Base-by-base conservation (phyloP, 2,888 invertebrate genomes). In the Fragum sueziense region DNA sequence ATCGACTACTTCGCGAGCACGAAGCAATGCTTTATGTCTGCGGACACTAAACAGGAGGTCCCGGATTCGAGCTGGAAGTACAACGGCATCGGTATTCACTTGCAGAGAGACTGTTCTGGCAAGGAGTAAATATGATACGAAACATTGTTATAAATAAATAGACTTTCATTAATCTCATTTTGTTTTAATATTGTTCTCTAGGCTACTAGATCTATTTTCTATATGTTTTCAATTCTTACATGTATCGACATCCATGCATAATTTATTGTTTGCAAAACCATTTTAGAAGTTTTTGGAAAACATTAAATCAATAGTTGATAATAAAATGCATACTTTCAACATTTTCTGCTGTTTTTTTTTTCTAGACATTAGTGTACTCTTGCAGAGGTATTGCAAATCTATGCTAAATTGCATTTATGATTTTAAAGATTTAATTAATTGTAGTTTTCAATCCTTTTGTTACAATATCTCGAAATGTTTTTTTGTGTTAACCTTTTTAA, bases 81-180 rank as follows among this genome's bases (percentile, higher is more conserved):
- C 57, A 80, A 80, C 29, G 37, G 61, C 1, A 67, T 65, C 0
- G 79, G 79, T 1, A 25, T 27, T 11, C 79, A 80, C 31, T 72
- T 69, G 27, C 79, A 80, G 33, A 47, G 79, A 34, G 79, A 76
- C 47, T 80, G 79, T 57, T 37, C 52, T 7, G 61, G 74, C 41
- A 69, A 14, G 59, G 72, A 85, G 65, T 65, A 33, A 33, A 22
- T 1, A 1, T 41, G 9, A 41, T 11, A 41, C 41, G 17, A 41
- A 41, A 41, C 41, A 11, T 17, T 17, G 41, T 9, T n/a, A n/a
- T n/a, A n/a, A n/a, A n/a, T n/a, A n/a, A n/a, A n/a, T n/a, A n/a
- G n/a, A n/a, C n/a, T n/a, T n/a, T n/a, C n/a, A n/a, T n/a, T n/a
- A n/a, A n/a, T n/a, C n/a, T n/a, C n/a, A n/a, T n/a, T n/a, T n/a